A percentile compares a stretch with the other conserved stretches of the same genome.
phyloP scores from a whole-genome alignment of 2,113 vertebrate species.

The Toxotes jaculatrix region DNA sequence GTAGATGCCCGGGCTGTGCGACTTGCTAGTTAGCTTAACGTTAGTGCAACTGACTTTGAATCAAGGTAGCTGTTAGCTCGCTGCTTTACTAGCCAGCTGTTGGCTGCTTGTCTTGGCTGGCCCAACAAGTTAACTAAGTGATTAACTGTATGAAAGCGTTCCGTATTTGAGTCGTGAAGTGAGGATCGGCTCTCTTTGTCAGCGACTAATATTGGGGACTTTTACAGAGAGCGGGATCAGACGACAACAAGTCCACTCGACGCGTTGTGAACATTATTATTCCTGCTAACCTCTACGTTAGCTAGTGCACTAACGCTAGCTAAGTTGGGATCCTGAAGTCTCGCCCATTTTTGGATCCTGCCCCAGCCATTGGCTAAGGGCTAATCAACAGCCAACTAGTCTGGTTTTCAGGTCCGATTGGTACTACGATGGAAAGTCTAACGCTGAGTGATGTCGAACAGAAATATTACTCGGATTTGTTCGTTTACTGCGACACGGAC shows the following conservation, averaged over 20 bases:
- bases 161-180: background rate
- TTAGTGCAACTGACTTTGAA: slow-evolving; percentile 78
- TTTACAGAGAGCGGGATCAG: slow-evolving; percentile 10
- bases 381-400: slow-evolving; percentile 62
- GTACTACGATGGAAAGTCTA: slow-evolving; percentile 92
- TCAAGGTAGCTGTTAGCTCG: slow-evolving; percentile 77
- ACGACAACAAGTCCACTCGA: slow-evolving; percentile 35
- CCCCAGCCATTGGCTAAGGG: slow-evolving; percentile 71
- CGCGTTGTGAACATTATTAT: slow-evolving; percentile 49
- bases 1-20: slow-evolving; percentile 35
- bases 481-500: slow-evolving; percentile 97
- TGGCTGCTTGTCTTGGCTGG: slow-evolving; percentile 68
- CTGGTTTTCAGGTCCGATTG: slow-evolving; percentile 43
- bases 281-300: slow-evolving; percentile 67
- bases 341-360: slow-evolving; percentile 77
- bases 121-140: slow-evolving; percentile 76
- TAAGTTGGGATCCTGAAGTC: slow-evolving; percentile 77
- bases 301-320: slow-evolving; percentile 68
- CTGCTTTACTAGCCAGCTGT: slow-evolving; percentile 70
- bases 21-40: slow-evolving; percentile 71
- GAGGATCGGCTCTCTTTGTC: background rate
- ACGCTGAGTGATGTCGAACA: slow-evolving; percentile 96
- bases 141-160: slow-evolving; percentile 48
- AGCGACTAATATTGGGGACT: slow-evolving; percentile 6
- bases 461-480: slow-evolving; percentile 97